Evolutionary conservation across 2,797 vertebrate species (phyloP), one percentile per base, ranked within the genome.

Genomic region (Astyanax mexicanus): DNA sequence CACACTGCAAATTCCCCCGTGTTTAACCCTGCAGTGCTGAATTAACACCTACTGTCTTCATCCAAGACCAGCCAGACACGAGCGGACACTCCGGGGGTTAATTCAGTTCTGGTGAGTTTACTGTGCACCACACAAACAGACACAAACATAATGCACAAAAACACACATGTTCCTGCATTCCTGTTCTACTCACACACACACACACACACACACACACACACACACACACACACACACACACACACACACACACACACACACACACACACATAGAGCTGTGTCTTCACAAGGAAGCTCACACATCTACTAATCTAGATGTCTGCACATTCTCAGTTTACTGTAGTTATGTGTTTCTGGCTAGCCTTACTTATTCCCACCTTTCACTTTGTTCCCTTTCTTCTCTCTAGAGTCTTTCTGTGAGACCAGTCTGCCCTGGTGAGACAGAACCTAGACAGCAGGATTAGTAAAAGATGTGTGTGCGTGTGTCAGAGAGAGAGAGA

Each of bases 121-220:
- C 12, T 19, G 12, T 23, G 81, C 83, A 84, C 84, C 21, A 52
- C 21, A 49, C 6, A 45, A 3, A 45, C 44, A 17, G 11, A 45
- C 44, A 45, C 3, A 44, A 21, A 88, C 78, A 73, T 72, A 44
- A 75, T 84, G 85, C 81, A 86, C 79, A 81, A 70, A 71, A 69
- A 78, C 27, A 84, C 17, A 71, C 71, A 58, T n/a, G n/a, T n/a
- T n/a, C n/a, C n/a, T n/a, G n/a, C n/a, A n/a, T n/a, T n/a, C n/a
- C n/a, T n/a, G n/a, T n/a, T n/a, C n/a, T n/a, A n/a, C n/a, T n/a
- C n/a, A n/a, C 35, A 54, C 51, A n/a, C 72, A 9, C 38, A 32
- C 37, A 44, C 23, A 57, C 72, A 49, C 54, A 35, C 64, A 9
- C 38, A 32, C 37, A 44, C 23, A 57, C n/a, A n/a, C n/a, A n/a